phyloP scores from a whole-genome alignment of 2,888 invertebrate genomes.

The Lepetodrilus schrolli region DNA sequence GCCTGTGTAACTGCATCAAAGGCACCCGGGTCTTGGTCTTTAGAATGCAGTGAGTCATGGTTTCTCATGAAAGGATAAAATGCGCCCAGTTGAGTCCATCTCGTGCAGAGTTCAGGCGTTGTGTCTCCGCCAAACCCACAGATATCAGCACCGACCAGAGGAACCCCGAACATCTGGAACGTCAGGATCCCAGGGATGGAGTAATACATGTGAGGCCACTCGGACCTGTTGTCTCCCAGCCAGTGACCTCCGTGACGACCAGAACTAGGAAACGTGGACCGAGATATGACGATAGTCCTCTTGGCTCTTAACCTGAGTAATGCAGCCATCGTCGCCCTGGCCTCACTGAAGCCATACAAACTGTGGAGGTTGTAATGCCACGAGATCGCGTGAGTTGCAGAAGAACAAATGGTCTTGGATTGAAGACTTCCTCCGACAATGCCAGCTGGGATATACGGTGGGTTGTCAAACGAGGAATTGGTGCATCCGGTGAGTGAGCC shows the following conservation, averaged over 20 bases:
- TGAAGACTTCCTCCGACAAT: constrained; percentile 53
- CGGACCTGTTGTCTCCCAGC: constrained; percentile 69
- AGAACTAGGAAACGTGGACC: constrained; percentile 69
- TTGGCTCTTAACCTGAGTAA: constrained; percentile 35
- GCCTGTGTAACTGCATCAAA: constrained; percentile 82
- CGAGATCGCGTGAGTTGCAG: constrained; percentile 59
- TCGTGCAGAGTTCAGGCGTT: constrained; percentile 70
- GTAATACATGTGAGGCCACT: constrained; percentile 73
- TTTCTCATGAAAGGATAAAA: constrained; percentile 75
- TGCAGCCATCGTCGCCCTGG: constrained; percentile 49
- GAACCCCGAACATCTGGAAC: constrained; percentile 77
- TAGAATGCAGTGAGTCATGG: constrained; percentile 59
- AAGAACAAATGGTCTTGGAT: constrained; percentile 65
- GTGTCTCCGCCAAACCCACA: constrained; percentile 72
- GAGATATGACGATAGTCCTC: constrained; percentile 79
- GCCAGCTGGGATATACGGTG: constrained; percentile 69
- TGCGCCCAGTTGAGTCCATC: constrained; percentile 74
- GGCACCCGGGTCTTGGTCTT: constrained; percentile 88
- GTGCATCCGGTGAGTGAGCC: constrained; percentile 71
- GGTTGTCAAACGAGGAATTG: constrained; percentile 61
- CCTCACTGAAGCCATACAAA: constrained; percentile 67
- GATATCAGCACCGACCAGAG: constrained; percentile 73
- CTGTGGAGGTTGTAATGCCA: constrained; percentile 70
- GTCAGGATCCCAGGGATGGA: constrained; percentile 80
- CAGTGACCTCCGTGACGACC: constrained; percentile 68